phyloP scores from a whole-genome alignment of 2,113 vertebrate species.

The Ploceus nigricollis region DNA sequence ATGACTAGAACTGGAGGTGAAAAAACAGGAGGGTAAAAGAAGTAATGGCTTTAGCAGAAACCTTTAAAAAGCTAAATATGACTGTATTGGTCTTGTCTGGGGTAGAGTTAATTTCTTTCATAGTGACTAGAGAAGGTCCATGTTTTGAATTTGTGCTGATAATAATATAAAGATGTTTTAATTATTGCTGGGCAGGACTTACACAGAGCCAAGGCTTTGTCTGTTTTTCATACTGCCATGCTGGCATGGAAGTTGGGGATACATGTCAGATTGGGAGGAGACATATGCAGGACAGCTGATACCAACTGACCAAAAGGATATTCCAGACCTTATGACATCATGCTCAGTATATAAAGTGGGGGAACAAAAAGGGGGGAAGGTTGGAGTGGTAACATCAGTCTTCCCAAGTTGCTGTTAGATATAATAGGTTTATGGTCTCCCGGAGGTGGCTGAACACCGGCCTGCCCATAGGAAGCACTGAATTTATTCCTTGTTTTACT shows the following conservation, averaged over 20 bases:
- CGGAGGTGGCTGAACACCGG: neutral
- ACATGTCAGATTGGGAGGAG: neutral
- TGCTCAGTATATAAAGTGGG: too few relatives aligned
- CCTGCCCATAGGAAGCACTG: neutral
- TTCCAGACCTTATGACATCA: neutral
- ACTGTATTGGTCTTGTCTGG: neutral
- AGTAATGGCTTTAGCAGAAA: neutral
- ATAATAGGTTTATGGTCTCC: neutral
- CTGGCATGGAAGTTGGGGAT: neutral
- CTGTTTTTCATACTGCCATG: neutral
- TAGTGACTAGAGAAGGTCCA: neutral
- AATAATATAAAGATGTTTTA: neutral
- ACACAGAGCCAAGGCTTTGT: neutral
- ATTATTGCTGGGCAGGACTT: neutral
- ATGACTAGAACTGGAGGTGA: neutral
- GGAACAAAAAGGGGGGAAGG: accelerated
- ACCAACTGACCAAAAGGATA: neutral
- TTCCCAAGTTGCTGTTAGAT: accelerated
- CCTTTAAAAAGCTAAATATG: neutral
- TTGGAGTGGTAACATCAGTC: too few relatives aligned
- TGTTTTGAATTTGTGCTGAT: neutral
- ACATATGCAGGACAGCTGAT: neutral
- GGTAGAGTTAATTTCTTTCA: neutral
- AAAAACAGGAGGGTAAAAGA: neutral
- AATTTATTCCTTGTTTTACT: neutral